Evolutionary conservation across 2,888 invertebrate genomes (phyloP), one percentile per base, ranked within the genome.

Genomic region (Drosophila siamana): DNA sequence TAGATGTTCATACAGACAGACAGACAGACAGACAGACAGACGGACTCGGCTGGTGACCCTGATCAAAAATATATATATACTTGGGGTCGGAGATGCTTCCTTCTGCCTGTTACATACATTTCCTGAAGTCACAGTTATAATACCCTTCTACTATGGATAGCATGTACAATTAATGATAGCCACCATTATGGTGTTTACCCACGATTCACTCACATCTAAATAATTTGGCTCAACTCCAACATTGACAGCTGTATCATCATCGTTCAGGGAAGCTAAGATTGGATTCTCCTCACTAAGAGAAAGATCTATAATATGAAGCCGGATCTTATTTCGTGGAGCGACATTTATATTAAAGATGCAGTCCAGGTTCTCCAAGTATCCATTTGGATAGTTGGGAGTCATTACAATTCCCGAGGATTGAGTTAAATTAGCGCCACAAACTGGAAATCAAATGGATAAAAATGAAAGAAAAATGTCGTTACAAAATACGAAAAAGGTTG

Each of bases 301-400:
- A 84, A 96, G 94, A 88, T 95, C 95, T 63, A 93, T 92, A 78
- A 97, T 94, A 11, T 93, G 93, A 16, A 97, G 91, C n/a, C 92
- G 90, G 38, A 97, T 33, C n/a, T 95, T 0, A 94, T 93, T 84
- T 94, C 94, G 4, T 95, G 94, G 91, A 0, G 94, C 93, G 51
- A 95, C 94, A 13, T 92, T 92, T 67, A 98, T 96, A 41, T 94
- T 90, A 90, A 95, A 97, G 33, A 93, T 93, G 82, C 98, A 98
- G 0, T 93, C 92, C 80, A 93, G 92, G 54, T 94, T 93, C 11
- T 91, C 92, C 2, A 95, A 94, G 90, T 97, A 97, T 24, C 91
- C 88, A 44, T 93, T 92, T 0, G 98, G 97, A 92, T 96, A 97
- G 69, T 94, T 94, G 0, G 97, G 96, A 4, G 96, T 96, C 55